Conservation (phyloP, 92 coral and sea anemone species). For the Siderastrea radians region DNA sequence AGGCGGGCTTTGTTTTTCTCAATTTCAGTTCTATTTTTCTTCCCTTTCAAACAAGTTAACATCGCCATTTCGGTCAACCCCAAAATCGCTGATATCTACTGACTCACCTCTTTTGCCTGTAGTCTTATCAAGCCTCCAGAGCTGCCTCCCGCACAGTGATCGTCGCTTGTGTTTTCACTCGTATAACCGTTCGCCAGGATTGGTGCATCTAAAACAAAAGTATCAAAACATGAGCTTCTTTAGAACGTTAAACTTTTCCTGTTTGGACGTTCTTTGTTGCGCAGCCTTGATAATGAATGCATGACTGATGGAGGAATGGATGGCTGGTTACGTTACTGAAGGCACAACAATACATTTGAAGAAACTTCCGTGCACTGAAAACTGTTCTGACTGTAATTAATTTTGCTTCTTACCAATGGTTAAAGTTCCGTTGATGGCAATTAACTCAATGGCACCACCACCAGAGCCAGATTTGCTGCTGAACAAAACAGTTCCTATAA, state of each 20-base stretch:
- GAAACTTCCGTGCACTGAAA: not conserved
- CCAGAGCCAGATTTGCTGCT: constrained; percentile 77
- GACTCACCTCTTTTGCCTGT: constrained; percentile 39
- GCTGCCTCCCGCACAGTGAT: constrained; percentile 81
- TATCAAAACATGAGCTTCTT: not conserved
- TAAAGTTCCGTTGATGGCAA: constrained; percentile 41
- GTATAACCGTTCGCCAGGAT: constrained; percentile 69
- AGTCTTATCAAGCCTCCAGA: constrained; percentile 79
- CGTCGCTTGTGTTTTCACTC: constrained; percentile 47
- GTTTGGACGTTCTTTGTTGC: not conserved
- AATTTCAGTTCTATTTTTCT: no score
- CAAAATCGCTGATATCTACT: not conserved
- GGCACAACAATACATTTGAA: no score
- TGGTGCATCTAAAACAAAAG: constrained; percentile 40
- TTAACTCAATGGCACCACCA: constrained; percentile 80
- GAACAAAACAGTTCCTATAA: constrained; percentile 68
- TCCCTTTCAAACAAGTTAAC: no score
- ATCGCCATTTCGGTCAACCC: no score
- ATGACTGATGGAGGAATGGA: no score
- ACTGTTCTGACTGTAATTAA: not conserved
- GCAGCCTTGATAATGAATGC: no score
- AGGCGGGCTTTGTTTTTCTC: no score
- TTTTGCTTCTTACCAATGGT: constrained; percentile 51
- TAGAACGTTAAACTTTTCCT: not conserved
- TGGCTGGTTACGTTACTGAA: no score